Percentiles rank a stretch among this genome's conserved stretches.
These are phyloP conservation scores for Nothoprocta perdicaria DNA, from an alignment of 2,113 vertebrate species.

Conservation along the genomic window DNA sequence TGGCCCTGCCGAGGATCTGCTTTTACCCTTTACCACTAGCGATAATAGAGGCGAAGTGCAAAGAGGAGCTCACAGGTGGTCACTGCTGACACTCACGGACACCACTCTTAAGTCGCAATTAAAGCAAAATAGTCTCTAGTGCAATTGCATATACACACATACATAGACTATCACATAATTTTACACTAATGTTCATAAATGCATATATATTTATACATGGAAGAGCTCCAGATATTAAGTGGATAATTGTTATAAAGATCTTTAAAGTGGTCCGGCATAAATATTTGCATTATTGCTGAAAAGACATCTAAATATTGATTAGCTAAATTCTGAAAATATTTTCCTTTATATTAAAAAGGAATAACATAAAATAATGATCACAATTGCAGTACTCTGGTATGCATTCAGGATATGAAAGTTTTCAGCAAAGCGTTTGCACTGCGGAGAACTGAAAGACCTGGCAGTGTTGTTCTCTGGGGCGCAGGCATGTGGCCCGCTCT, in stretches of 20 bases:
- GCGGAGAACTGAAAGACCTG: background rate
- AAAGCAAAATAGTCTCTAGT: background rate
- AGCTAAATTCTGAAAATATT: background rate
- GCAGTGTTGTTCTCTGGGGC: background rate
- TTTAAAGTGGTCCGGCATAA: background rate
- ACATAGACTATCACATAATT: background rate
- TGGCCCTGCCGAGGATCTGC: background rate
- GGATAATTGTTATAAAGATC: background rate
- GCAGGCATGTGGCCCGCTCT: background rate
- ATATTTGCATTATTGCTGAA: background rate
- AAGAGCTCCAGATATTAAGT: background rate
- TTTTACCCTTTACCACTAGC: background rate
- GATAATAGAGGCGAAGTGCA: background rate
- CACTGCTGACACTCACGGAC: background rate
- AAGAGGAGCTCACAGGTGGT: background rate
- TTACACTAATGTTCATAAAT: background rate
- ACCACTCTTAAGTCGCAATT: background rate
- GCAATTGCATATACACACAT: background rate
- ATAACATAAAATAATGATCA: background rate
- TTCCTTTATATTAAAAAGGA: background rate
- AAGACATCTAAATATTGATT: background rate
- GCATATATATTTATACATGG: background rate
- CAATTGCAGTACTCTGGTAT: background rate
- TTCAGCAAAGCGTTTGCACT: background rate
- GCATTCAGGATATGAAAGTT: background rate